Percentiles rank a stretch among this genome's conserved stretches.
phyloP scores from a whole-genome alignment of 35 echinoderm and acorn worm species.

The Acanthaster planci region DNA sequence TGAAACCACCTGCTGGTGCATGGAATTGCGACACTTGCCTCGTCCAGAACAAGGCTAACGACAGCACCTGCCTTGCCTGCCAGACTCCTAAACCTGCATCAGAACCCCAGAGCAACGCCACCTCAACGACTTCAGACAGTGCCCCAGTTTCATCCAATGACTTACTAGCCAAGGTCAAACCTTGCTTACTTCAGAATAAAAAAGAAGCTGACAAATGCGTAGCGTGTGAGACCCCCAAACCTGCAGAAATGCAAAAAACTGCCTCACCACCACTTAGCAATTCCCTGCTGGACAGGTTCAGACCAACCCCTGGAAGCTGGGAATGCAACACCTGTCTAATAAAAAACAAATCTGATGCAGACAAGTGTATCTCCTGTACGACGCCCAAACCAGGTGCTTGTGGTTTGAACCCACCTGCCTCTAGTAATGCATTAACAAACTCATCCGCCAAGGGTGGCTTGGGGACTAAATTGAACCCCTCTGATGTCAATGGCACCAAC shows the following conservation, averaged over 20 bases:
- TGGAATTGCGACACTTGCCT: slow-evolving; percentile 74
- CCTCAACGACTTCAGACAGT: not conserved
- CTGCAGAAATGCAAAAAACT: slow-evolving; percentile 36
- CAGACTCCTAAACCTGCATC: slow-evolving; percentile 28
- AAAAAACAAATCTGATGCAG: slow-evolving; percentile 42
- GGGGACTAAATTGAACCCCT: not conserved
- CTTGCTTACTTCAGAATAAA: slow-evolving; percentile 78
- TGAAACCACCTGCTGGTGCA: slow-evolving; percentile 65
- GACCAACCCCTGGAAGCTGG: slow-evolving; percentile 57
- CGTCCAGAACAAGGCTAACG: slow-evolving; percentile 60
- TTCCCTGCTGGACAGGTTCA: slow-evolving; percentile 64
- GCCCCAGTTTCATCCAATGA: no score
- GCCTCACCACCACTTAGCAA: not conserved
- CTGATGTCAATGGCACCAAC: not conserved
- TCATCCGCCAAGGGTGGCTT: not conserved
- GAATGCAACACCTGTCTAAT: slow-evolving; percentile 67
- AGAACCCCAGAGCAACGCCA: not conserved
- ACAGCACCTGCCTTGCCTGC: slow-evolving; percentile 58
- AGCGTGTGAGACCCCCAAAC: slow-evolving; percentile 78
- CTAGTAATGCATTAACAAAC: not conserved
- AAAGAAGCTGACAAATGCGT: slow-evolving; percentile 59
- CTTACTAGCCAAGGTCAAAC: not conserved
- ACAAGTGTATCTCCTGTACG: slow-evolving; percentile 67
- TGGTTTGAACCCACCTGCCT: not conserved
- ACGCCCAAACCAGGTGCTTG: slow-evolving; percentile 42